Evolutionary conservation across 2,113 vertebrate genomes (phyloP).

Genomic region (Stictonetta naevosa): DNA sequence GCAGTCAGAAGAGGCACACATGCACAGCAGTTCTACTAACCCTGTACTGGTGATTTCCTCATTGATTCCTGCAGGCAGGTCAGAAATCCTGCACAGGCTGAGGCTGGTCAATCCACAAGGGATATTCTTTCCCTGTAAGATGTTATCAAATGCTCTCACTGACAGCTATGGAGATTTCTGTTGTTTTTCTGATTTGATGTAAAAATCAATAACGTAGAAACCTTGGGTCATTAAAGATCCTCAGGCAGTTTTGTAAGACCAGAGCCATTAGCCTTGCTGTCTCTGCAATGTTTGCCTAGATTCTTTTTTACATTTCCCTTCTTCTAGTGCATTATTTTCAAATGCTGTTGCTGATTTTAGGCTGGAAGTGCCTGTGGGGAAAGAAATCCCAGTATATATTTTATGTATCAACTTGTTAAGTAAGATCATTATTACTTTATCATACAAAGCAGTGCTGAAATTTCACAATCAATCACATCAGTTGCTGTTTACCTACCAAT

Average conservation of each 20-base stretch:
- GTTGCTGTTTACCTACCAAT: neutral
- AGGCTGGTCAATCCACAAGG: neutral
- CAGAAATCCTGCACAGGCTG: neutral
- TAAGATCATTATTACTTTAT: constrained; percentile 61
- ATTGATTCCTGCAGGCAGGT: accelerated
- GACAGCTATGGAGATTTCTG: neutral
- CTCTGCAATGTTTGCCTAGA: neutral
- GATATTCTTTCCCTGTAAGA: neutral
- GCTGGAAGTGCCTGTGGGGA: neutral
- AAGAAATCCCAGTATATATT: constrained; percentile 55
- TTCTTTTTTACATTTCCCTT: neutral
- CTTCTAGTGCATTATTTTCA: neutral
- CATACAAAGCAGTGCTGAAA: constrained; percentile 16
- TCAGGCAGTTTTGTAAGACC: neutral
- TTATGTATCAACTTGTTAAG: constrained; percentile 49
- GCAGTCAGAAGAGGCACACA: neutral
- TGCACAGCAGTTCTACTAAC: neutral
- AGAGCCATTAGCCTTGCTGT: neutral
- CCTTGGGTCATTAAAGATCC: neutral
- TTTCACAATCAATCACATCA: neutral
- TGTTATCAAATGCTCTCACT: neutral
- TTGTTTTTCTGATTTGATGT: neutral
- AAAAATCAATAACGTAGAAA: neutral
- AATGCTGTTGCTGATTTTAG: neutral
- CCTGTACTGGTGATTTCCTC: neutral